Evolutionary conservation across 2,888 invertebrate genomes (phyloP), one percentile per base, ranked within the genome.

Genomic region (Eurytoma californica): DNA sequence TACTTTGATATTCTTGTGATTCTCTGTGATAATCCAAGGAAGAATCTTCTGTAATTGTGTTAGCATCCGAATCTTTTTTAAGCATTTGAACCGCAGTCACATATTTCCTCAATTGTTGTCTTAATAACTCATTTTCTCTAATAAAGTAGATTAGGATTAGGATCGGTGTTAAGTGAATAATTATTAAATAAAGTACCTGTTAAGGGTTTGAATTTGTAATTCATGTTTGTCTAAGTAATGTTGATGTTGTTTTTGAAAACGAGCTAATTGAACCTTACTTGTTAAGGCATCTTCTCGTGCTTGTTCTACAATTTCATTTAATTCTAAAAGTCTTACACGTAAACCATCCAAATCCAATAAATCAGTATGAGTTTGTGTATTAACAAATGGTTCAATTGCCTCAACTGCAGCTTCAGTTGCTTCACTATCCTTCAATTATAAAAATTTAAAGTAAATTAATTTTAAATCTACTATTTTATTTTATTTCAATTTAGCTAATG

Each of bases 51-150:
- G 89, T 89, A 7, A 87, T 84, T n/a, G 28, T 63, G 67, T 70
- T 85, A 13, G 86, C 86, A 83, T 91, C 91, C 30, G 91, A 91
- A 83, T 92, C 92, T 83, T 91, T 92, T 87, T 94, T 94, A 84
- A 97, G 91, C 92, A 96, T 93, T 91, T 96, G 96, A 57, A 97
- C 95, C n/a, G 97, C 97, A 72, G 95, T 95, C 83, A 97, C 94
- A 89, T 97, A 97, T 86, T 95, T 96, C 84, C 95, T 93, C 78
- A 97, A 89, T 88, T 97, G 97, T 84, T 96, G 95, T 86, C 96
- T 95, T 84, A 97, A 91, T 82, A 95, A 91, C 82, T 95, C 95
- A 91, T 97, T 97, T 90, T 97, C 97, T 86, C 95, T 95, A 74
- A 58, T 2, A 47, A 53, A 55, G 7, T 12, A 55, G 24, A 16